phyloP scores from a whole-genome alignment of 2,113 vertebrate genomes.

The Sarotherodon lohbergeri region DNA sequence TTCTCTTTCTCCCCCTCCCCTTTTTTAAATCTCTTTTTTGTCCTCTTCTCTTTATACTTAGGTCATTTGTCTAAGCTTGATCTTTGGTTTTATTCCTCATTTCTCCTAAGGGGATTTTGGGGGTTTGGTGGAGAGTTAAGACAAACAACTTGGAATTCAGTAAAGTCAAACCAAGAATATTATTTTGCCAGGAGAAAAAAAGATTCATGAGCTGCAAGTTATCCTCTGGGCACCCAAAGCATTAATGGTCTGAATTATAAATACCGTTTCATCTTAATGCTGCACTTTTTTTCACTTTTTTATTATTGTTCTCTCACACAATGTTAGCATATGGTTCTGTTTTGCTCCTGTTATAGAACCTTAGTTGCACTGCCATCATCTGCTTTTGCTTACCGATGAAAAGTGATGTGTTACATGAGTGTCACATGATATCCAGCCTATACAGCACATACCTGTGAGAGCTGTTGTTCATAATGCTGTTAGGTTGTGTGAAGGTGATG shows the following conservation, averaged over 20 bases:
- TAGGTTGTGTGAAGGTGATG: background rate
- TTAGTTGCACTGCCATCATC: background rate
- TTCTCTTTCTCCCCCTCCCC: background rate
- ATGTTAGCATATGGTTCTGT: background rate
- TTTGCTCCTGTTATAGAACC: background rate
- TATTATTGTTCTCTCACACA: background rate
- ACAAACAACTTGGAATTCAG: constrained; percentile 27
- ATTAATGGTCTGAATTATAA: constrained; percentile 4
- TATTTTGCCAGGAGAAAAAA: constrained; percentile 3
- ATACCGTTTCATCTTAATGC: background rate
- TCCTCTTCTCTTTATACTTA: background rate
- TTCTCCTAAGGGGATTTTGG: background rate
- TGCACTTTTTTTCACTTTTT: background rate
- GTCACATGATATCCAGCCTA: background rate
- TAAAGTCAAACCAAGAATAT: constrained; percentile 20
- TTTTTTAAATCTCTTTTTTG: background rate
- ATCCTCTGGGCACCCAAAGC: background rate
- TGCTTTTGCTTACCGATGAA: background rate
- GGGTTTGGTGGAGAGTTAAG: background rate
- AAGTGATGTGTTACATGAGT: background rate
- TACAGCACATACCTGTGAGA: background rate
- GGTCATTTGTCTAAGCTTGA: constrained; percentile 37
- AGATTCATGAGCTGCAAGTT: background rate
- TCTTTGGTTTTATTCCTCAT: background rate
- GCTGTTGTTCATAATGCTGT: background rate